Percentiles rank a stretch among this genome's conserved stretches.
Conservation (phyloP, 2,888 invertebrate species). For the Ormyrus labotus region DNA sequence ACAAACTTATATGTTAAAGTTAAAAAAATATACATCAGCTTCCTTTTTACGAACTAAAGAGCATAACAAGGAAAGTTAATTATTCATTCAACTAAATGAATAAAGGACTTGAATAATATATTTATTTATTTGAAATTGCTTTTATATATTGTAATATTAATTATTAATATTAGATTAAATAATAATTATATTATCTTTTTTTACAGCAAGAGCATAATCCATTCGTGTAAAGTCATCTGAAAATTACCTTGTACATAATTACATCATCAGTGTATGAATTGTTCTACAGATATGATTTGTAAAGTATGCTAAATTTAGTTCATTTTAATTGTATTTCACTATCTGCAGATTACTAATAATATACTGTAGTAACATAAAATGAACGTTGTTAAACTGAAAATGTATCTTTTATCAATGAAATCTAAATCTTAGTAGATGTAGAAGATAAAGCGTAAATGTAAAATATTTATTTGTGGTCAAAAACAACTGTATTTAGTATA, state of each 20-base stretch:
- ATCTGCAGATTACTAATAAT: constrained; percentile 20
- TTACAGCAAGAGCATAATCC: constrained; percentile 50
- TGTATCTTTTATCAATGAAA: constrained; percentile 20
- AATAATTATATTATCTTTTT: constrained; percentile 19
- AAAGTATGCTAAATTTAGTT: constrained; percentile 27
- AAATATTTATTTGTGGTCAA: constrained; percentile 32
- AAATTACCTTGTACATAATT: constrained; percentile 43
- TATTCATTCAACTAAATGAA: too few species aligned
- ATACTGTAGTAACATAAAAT: constrained; percentile 19
- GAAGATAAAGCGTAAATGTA: constrained; percentile 11
- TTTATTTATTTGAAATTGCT: too few species aligned
- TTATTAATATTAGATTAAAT: not conserved
- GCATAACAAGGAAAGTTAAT: too few species aligned
- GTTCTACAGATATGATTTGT: constrained; percentile 30
- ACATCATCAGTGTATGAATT: constrained; percentile 22
- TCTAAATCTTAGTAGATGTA: constrained; percentile 4
- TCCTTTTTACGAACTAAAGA: too few species aligned
- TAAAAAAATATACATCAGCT: not conserved
- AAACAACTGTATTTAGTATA: constrained; percentile 15
- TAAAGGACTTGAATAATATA: too few species aligned
- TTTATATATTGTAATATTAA: too few species aligned
- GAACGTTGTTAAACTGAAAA: constrained; percentile 24
- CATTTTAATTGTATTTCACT: not conserved
- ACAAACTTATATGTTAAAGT: not conserved
- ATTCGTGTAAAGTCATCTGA: constrained; percentile 22